Percentiles rank a stretch among this genome's conserved stretches.
phyloP scores from a whole-genome alignment of 1,140 invertebrate species.

The Anoplophora glabripennis region DNA sequence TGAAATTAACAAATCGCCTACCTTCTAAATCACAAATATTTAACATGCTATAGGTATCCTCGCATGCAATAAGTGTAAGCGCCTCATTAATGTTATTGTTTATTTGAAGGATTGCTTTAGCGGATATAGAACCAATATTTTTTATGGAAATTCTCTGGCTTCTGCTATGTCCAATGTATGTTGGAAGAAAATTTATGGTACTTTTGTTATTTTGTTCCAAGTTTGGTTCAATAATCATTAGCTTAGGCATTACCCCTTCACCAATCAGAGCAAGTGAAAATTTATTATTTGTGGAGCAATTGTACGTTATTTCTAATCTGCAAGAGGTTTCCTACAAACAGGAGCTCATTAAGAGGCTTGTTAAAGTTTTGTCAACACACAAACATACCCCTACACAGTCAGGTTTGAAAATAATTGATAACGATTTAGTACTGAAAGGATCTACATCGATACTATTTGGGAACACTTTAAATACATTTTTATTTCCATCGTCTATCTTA shows the following conservation, averaged over 20 bases:
- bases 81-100: conserved; percentile 5
- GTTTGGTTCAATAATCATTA: conserved; percentile 26
- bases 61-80: conserved; percentile 12
- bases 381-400: conserved; percentile 33
- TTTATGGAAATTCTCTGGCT: conserved; percentile 21
- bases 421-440: conserved; percentile 19
- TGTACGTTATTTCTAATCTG: conserved; percentile 11
- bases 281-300: conserved; percentile 8
- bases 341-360: neutral
- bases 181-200: conserved; percentile 24
- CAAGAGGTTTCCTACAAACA: conserved; percentile 7
- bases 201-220: conserved; percentile 4
- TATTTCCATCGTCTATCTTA: conserved; percentile 6
- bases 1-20: neutral
- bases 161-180: conserved; percentile 14
- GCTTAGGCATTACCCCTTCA: conserved; percentile 32
- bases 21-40: conserved; percentile 18
- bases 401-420: conserved; percentile 36
- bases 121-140: conserved; percentile 34
- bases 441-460: conserved; percentile 29
- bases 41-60: conserved; percentile 8
- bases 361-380: neutral
- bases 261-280: conserved; percentile 22
- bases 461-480: conserved; percentile 27
- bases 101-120: conserved; percentile 33